Evolutionary conservation across 2,113 vertebrate genomes (phyloP).

Genomic region (Semicossyphus pulcher): DNA sequence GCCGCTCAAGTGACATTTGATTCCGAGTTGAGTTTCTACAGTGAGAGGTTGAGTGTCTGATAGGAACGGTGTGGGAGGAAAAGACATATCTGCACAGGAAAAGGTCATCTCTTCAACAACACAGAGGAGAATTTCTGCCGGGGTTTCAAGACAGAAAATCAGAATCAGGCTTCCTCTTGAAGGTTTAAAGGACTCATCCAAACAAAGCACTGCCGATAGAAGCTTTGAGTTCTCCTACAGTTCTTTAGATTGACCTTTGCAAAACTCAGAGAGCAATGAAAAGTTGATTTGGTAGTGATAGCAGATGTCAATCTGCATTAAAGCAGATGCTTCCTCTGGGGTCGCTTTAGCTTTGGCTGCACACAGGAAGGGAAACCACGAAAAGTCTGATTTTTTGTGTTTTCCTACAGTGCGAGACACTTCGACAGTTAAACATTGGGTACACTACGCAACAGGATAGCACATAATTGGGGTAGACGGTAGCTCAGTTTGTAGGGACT

Average conservation of each 20-base stretch:
- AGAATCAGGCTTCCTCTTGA: too few species aligned
- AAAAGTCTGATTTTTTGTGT: background rate
- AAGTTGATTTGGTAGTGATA: background rate
- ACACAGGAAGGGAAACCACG: background rate
- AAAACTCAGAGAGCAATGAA: background rate
- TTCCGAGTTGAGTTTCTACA: conserved; percentile 43
- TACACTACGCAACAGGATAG: too few species aligned
- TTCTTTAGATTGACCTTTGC: too few species aligned
- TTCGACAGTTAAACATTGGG: too few species aligned
- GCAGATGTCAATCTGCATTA: background rate
- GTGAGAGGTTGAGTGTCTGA: conserved; percentile 47
- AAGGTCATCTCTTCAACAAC: conserved; percentile 68
- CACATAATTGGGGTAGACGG: too few species aligned
- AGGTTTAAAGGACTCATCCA: conserved; percentile 32
- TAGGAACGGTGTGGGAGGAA: conserved; percentile 34
- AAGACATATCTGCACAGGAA: conserved; percentile 54
- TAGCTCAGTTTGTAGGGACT: too few species aligned
- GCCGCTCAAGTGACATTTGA: conserved; percentile 64
- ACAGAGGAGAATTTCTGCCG: conserved; percentile 38
- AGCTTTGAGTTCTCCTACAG: conserved; percentile 20
- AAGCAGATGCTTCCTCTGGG: background rate
- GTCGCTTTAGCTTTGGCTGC: background rate
- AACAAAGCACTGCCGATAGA: conserved; percentile 33
- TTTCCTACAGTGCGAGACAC: background rate
- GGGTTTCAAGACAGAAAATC: conserved; percentile 40